A percentile compares a stretch with the other conserved stretches of the same genome.
phyloP scores from a whole-genome alignment of 1,140 invertebrate genomes.

The Thaumatotibia leucotreta region DNA sequence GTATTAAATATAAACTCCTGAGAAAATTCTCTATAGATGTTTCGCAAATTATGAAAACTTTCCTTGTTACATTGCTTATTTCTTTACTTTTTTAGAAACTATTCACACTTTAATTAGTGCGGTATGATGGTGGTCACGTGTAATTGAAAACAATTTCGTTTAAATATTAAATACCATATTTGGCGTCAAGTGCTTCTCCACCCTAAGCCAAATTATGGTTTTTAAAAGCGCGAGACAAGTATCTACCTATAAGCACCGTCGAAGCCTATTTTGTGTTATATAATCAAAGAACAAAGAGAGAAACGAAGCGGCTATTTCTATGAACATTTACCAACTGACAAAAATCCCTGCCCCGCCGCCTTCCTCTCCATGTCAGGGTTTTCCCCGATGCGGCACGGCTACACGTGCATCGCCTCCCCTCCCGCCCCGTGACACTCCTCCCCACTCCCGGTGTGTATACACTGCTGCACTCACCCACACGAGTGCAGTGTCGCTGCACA shows the following conservation, averaged over 20 bases:
- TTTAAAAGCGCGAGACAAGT: too few species aligned
- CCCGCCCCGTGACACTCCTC: neutral
- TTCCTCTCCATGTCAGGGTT: constrained; percentile 14
- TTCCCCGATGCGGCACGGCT: constrained; percentile 9
- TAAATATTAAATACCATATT: too few species aligned
- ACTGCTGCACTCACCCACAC: constrained; percentile 37
- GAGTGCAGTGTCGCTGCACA: constrained; percentile 14
- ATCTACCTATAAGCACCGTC: neutral
- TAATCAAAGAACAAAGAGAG: neutral
- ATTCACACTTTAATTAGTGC: too few species aligned
- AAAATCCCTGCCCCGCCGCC: neutral
- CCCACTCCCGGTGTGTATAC: constrained; percentile 8
- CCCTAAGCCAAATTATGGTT: too few species aligned
- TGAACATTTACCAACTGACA: neutral
- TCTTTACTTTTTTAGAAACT: too few species aligned
- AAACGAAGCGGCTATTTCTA: neutral
- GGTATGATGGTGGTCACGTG: too few species aligned
- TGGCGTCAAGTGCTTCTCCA: too few species aligned
- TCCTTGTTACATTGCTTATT: too few species aligned
- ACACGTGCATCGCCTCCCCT: constrained; percentile 19
- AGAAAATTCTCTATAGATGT: too few species aligned
- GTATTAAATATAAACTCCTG: too few species aligned
- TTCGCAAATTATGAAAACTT: too few species aligned
- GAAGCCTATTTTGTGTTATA: neutral
- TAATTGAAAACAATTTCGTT: too few species aligned